phyloP scores from a whole-genome alignment of 2,113 vertebrate genomes.

The Marmota flaviventris region DNA sequence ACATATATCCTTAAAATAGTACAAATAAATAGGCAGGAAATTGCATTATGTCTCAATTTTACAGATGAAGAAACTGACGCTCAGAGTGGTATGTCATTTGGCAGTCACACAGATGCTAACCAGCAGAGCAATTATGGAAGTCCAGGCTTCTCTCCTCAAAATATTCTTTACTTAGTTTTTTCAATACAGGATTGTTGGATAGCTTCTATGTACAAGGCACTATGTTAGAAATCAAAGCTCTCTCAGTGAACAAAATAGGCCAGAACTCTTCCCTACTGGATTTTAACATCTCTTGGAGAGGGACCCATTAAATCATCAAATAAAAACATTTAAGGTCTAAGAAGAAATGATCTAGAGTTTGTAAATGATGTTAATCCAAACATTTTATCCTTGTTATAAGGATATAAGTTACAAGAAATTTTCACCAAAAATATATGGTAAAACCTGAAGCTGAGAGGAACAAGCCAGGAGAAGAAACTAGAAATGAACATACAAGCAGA shows the following conservation, averaged over 20 bases:
- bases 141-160: background rate
- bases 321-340: background rate
- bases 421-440: background rate
- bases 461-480: too few species aligned
- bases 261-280: background rate
- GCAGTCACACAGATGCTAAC: background rate
- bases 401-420: background rate
- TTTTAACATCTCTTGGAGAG: background rate
- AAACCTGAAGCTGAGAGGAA: too few species aligned
- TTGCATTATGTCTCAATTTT: background rate
- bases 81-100: background rate
- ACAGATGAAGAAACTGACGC: background rate
- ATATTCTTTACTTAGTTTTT: background rate
- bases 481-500: too few species aligned
- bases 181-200: background rate
- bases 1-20: background rate
- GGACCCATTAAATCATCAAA: slow-evolving; percentile 5
- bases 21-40: background rate
- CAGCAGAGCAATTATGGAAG: background rate
- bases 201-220: background rate
- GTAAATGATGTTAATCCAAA: background rate
- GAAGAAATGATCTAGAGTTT: background rate
- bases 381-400: too few species aligned
- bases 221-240: background rate
- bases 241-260: background rate